Conservation (phyloP, 2,113 vertebrate species). For the Chitala chitala region DNA sequence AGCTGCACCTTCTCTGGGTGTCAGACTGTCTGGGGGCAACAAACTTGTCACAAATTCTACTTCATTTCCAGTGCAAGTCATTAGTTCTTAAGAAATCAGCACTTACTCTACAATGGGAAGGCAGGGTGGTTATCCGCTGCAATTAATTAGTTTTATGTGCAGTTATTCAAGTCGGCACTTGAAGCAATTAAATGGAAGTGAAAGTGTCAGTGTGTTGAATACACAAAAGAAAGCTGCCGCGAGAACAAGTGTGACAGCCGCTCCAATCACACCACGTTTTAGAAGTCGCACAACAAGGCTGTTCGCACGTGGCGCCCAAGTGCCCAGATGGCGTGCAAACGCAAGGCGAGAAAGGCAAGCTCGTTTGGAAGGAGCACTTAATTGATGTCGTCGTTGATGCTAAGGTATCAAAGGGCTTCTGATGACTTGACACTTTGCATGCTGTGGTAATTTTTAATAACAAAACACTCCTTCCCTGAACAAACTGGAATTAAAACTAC, state of each 20-base stretch:
- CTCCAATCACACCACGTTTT: constrained; percentile 47
- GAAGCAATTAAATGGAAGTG: constrained; percentile 67
- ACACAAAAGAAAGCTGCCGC: constrained; percentile 33
- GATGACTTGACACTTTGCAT: neutral
- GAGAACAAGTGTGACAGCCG: constrained; percentile 57
- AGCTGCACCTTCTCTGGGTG: too few species aligned
- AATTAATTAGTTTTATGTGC: constrained; percentile 72
- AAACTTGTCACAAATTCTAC: too few species aligned
- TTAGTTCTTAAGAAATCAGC: neutral
- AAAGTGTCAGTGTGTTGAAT: constrained; percentile 62
- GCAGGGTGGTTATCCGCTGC: constrained; percentile 65
- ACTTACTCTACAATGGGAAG: constrained; percentile 50
- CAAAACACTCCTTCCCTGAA: neutral
- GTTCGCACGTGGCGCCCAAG: neutral
- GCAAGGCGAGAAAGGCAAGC: too few species aligned
- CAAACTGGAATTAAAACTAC: neutral
- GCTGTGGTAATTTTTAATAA: too few species aligned
- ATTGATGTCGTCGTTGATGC: neutral
- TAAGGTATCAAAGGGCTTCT: neutral
- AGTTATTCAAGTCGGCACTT: constrained; percentile 62
- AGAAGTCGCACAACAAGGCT: constrained; percentile 19
- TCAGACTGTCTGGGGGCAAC: too few species aligned
- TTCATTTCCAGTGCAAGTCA: too few species aligned
- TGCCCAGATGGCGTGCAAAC: too few species aligned
- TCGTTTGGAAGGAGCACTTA: neutral